Conservation (phyloP, 64 coral and sea anemone genomes). For the Actinia equina region DNA sequence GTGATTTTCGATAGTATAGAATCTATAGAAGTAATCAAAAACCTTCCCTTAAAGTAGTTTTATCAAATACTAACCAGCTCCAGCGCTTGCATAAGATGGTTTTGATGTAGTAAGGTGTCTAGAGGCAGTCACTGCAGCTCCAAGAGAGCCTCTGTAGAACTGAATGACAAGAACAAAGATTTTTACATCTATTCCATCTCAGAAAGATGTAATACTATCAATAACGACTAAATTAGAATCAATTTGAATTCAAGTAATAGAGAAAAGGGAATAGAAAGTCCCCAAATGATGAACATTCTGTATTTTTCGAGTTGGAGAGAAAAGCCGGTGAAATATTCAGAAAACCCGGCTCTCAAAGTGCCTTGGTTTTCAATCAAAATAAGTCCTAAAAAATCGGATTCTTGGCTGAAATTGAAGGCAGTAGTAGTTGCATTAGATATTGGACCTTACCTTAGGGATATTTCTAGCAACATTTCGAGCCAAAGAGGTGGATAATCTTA, state of each 20-base stretch:
- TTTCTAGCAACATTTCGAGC: conserved; percentile 68
- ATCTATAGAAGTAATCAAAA: background rate
- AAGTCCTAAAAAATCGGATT: background rate
- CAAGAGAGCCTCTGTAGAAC: conserved; percentile 85
- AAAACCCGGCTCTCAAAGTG: conserved; percentile 19
- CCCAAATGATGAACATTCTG: background rate
- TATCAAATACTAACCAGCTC: conserved; percentile 34
- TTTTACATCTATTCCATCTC: background rate
- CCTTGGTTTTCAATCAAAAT: background rate
- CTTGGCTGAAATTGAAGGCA: background rate
- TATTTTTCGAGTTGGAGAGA: background rate
- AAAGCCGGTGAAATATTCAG: conserved; percentile 27
- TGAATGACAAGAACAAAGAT: background rate
- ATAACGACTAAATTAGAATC: background rate
- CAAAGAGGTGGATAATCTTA: conserved; percentile 70
- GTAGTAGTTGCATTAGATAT: background rate
- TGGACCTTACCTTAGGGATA: conserved; percentile 62
- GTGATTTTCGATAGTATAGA: background rate
- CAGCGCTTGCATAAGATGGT: conserved; percentile 71
- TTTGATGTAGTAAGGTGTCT: conserved; percentile 68
- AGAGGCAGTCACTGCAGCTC: conserved; percentile 62
- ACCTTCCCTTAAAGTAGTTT: background rate
- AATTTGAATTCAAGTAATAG: background rate
- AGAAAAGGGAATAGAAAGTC: background rate
- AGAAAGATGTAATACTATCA: background rate